Percentiles rank a stretch among this genome's conserved stretches.
Conservation (phyloP, 1,140 invertebrate species). For the Saccostrea echinata region DNA sequence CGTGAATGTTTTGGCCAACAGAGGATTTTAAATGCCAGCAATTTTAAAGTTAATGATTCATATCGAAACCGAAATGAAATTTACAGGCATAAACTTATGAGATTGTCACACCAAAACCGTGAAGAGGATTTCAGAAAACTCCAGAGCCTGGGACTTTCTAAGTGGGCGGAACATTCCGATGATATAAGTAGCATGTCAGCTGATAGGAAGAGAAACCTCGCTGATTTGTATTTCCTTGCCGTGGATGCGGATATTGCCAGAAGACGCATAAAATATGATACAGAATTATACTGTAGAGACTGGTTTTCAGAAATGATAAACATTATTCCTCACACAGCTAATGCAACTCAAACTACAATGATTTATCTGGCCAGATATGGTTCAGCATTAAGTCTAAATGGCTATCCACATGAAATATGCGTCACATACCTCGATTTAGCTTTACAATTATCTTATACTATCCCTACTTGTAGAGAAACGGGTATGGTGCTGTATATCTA, state of each 20-base stretch:
- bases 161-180: neutral
- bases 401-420: neutral
- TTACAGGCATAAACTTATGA: neutral
- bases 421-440: neutral
- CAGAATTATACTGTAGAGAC: no score
- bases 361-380: slow-evolving; percentile 9
- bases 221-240: slow-evolving; percentile 5
- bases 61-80: slow-evolving; percentile 4
- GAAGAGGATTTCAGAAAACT: neutral
- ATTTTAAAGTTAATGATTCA: neutral
- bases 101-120: neutral
- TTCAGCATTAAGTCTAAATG: neutral
- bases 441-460: neutral
- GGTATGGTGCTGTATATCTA: neutral
- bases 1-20: neutral
- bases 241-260: neutral
- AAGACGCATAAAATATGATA: slow-evolving; percentile 5
- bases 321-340: neutral
- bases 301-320: slow-evolving; percentile 1
- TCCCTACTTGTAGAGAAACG: neutral
- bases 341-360: neutral
- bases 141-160: neutral
- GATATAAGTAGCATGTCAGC: neutral
- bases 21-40: neutral
- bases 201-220: neutral